These are phyloP conservation scores for Cerastis rubricosa DNA, from an alignment of 2,888 invertebrate species.

Conservation along the genomic window DNA sequence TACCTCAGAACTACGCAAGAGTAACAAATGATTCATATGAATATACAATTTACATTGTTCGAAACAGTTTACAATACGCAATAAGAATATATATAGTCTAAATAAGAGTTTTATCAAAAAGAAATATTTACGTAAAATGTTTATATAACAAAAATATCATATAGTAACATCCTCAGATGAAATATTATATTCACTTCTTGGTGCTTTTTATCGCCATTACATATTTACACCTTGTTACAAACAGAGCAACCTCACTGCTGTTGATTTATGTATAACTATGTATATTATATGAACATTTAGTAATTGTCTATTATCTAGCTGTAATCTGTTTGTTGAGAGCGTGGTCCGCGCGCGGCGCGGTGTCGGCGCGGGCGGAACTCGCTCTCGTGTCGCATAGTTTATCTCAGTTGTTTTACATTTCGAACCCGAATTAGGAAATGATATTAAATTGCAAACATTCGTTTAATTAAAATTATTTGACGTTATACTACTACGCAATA, in stretches of 20 bases:
- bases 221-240: slow-evolving; percentile 87
- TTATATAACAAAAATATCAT: slow-evolving; percentile 85
- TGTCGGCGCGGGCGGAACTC: slow-evolving; percentile 21
- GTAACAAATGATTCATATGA: slow-evolving; percentile 82
- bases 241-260: slow-evolving; percentile 80
- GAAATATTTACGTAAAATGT: slow-evolving; percentile 88
- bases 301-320: slow-evolving; percentile 73
- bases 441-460: slow-evolving; percentile 83
- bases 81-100: slow-evolving; percentile 85
- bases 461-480: slow-evolving; percentile 73
- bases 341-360: slow-evolving; percentile 28
- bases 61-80: slow-evolving; percentile 86
- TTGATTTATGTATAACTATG: slow-evolving; percentile 74
- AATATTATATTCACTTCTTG: slow-evolving; percentile 81
- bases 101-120: slow-evolving; percentile 88
- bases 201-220: slow-evolving; percentile 87
- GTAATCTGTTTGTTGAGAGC: slow-evolving; percentile 74
- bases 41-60: slow-evolving; percentile 83
- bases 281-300: slow-evolving; percentile 75
- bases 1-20: slow-evolving; percentile 89
- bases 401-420: slow-evolving; percentile 72
- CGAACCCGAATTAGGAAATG: slow-evolving; percentile 83
- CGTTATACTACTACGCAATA: slow-evolving; percentile 70
- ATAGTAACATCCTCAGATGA: slow-evolving; percentile 82
- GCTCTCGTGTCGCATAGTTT: slow-evolving; percentile 71